Evolutionary conservation across 2,113 vertebrate species (phyloP).

Genomic region (Otocyon megalotis): DNA sequence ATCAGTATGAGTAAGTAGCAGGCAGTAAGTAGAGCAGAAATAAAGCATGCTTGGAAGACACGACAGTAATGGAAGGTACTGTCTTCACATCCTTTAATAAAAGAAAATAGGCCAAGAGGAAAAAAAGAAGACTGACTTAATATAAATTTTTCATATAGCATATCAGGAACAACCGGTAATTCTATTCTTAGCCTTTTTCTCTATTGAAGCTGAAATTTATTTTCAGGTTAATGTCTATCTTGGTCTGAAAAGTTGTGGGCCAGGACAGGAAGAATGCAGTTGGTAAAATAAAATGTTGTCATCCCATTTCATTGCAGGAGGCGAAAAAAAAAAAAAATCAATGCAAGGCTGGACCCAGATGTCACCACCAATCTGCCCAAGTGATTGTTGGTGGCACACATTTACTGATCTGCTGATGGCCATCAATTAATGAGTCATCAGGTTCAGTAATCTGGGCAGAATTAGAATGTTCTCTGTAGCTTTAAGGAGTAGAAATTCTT

Average conservation of each 20-base stretch:
- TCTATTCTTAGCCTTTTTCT: conserved; percentile 68
- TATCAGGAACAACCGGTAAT: conserved; percentile 61
- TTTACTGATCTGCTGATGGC: neutral
- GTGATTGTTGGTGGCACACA: neutral
- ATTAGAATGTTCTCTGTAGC: neutral
- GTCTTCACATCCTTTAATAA: conserved; percentile 66
- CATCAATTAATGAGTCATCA: neutral
- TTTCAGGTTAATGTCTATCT: conserved; percentile 58
- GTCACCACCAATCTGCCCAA: neutral
- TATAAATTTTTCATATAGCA: conserved; percentile 73
- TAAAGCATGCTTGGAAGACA: conserved; percentile 52
- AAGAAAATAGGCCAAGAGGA: conserved; percentile 73
- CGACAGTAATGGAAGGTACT: conserved; percentile 32
- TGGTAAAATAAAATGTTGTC: conserved; percentile 33
- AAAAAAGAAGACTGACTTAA: conserved; percentile 65
- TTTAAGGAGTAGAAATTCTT: neutral
- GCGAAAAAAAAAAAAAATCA: neutral
- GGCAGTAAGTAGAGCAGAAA: conserved; percentile 74
- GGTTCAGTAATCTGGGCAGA: neutral
- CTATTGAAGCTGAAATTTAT: conserved; percentile 57
- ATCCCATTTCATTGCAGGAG: conserved; percentile 19
- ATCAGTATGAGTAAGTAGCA: conserved; percentile 64
- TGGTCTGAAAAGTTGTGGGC: conserved; percentile 45
- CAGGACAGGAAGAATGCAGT: neutral
- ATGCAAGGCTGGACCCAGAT: neutral